These are phyloP conservation scores for Palythoa heliodiscus DNA, from an alignment of 92 coral and sea anemone genomes.

Conservation along the genomic window DNA sequence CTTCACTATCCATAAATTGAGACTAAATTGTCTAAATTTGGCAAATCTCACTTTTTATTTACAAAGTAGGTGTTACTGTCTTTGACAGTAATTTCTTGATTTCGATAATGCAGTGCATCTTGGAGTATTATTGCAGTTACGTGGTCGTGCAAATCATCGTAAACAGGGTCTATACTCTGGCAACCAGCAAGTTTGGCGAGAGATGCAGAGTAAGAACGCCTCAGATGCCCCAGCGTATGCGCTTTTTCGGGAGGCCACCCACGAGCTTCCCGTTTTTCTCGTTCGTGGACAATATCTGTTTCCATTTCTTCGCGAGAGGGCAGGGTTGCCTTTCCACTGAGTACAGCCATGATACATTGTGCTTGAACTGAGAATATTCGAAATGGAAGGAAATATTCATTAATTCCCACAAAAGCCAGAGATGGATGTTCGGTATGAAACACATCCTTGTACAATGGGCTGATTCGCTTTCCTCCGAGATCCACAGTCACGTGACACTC, in stretches of 20 bases:
- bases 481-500: slow-evolving; percentile 67
- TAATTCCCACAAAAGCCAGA: slow-evolving; percentile 63
- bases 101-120: neutral
- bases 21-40: too few relatives aligned
- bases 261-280: slow-evolving; percentile 47
- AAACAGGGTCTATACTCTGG: slow-evolving; percentile 39
- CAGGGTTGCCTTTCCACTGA: slow-evolving; percentile 55
- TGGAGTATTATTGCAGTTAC: neutral
- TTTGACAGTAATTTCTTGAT: slow-evolving; percentile 1
- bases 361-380: slow-evolving; percentile 80
- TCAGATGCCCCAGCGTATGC: slow-evolving; percentile 57
- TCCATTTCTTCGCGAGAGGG: slow-evolving; percentile 79
- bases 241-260: slow-evolving; percentile 65
- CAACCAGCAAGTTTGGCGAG: slow-evolving; percentile 70
- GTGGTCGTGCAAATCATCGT: slow-evolving; percentile 52
- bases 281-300: slow-evolving; percentile 63
- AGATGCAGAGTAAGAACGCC: slow-evolving; percentile 56
- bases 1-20: too few relatives aligned
- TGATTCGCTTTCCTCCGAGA: slow-evolving; percentile 55
- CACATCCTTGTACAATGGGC: slow-evolving; percentile 73
- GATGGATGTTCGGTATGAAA: slow-evolving; percentile 66
- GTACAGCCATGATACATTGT: slow-evolving; percentile 59
- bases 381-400: slow-evolving; percentile 58
- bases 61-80: neutral
- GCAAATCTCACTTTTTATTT: too few relatives aligned